Base-by-base conservation (phyloP, 2,113 vertebrate species). In the Mirounga angustirostris region DNA sequence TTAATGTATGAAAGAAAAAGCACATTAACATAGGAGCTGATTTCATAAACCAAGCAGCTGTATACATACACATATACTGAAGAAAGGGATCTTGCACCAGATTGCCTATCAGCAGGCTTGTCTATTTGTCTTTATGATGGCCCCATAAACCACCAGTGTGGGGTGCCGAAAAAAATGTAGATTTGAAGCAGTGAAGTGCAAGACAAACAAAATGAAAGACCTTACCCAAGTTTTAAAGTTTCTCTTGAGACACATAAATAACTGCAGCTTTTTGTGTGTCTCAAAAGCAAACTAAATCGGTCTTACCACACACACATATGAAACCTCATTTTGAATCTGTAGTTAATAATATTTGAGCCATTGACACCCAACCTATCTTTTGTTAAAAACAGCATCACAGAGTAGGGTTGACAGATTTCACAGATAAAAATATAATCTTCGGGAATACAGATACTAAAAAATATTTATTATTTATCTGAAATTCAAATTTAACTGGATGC, bases 121-220 rank as follows among this genome's bases (percentile, higher is more conserved):
- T 4, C 46, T 95, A 59, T 86, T 90, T 94, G 96, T 97, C 67
- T 89, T 93, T 86, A 74, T 56, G 43, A 95, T 69, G 36, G 14
- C 22, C 18, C 26, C 79, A 94, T 84, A 91, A 97, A 87, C 79
- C 59, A 90, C 84, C 50, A 84, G 33, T 36, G 33, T 92, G 5
- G 5, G 5, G 28, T 46, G 16, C 88, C 63, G 61, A 78, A 84
- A 22, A 95, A 96, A 97, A 97, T 65, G 56, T 63, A 92, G 54
- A 96, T 94, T 82, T 95, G 61, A 92, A 96, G 84, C n/a, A 95
- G 7, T 92, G 94, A 97, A 90, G n/a, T 83, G 30, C 13, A 95
- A 96, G 40, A 80, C 46, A 91, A 84, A 83, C 78, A 97, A 86
- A 95, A 82, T 82, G 74, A 86, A 94, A 86, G 82, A 80, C 12